Evolutionary conservation across 2,797 vertebrate genomes (phyloP).

Genomic region (Cheirogaleus major): DNA sequence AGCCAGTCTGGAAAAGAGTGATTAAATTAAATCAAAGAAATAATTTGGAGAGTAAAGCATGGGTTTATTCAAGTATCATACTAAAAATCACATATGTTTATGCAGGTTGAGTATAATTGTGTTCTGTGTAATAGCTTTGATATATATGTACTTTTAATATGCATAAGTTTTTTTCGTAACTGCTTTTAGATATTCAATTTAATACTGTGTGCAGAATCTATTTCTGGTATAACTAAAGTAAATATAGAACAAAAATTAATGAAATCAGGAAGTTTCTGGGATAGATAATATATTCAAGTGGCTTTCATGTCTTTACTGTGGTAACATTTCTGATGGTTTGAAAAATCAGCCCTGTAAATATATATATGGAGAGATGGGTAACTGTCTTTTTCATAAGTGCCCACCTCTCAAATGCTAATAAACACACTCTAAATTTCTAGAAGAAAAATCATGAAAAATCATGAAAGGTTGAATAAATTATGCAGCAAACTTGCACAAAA

Average conservation of each 20-base stretch:
- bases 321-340: neutral
- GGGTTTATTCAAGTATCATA: neutral
- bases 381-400: neutral
- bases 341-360: neutral
- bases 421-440: neutral
- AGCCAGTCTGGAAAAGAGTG: neutral
- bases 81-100: neutral
- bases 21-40: neutral
- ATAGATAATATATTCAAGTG: neutral
- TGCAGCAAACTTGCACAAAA: neutral
- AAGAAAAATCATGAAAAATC: neutral
- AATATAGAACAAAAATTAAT: neutral
- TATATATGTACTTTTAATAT: neutral
- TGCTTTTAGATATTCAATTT: neutral
- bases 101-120: neutral
- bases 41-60: neutral
- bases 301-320: neutral
- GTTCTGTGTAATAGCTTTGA: neutral
- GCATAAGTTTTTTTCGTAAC: neutral
- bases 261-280: neutral
- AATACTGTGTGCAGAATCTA: neutral
- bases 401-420: neutral
- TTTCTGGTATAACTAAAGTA: neutral
- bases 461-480: neutral
- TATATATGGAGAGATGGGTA: neutral